Evolutionary conservation across 2,888 invertebrate species (phyloP).

Genomic region (Pinctada fucata): DNA sequence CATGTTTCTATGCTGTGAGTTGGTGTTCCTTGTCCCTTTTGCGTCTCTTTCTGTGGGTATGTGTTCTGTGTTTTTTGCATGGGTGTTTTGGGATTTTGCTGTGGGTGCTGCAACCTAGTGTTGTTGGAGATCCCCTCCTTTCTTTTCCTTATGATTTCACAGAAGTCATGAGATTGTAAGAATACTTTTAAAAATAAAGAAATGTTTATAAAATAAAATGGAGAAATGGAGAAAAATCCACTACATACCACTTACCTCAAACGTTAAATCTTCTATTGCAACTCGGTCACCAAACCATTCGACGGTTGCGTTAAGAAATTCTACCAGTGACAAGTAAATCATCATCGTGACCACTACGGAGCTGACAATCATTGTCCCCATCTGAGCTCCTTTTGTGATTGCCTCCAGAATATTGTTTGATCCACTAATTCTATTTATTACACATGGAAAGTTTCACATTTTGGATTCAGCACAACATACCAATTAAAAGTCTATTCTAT

Average conservation of each 20-base stretch:
- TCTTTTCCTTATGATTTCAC: too few species aligned
- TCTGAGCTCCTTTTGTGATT: conserved; percentile 18
- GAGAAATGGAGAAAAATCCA: too few species aligned
- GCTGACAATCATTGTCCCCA: conserved; percentile 24
- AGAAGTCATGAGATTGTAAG: too few species aligned
- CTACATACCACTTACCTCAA: conserved; percentile 21
- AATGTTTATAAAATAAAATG: too few species aligned
- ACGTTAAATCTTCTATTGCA: conserved; percentile 22
- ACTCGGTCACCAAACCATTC: conserved; percentile 40
- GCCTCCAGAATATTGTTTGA: conserved; percentile 33
- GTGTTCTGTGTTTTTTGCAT: too few species aligned
- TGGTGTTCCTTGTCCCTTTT: too few species aligned
- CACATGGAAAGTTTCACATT: neutral
- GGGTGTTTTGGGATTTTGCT: too few species aligned
- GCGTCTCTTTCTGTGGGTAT: too few species aligned
- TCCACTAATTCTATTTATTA: neutral
- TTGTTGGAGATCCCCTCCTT: too few species aligned
- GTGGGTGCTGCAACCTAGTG: too few species aligned
- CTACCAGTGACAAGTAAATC: conserved; percentile 37
- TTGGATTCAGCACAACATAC: neutral
- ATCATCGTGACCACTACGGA: conserved; percentile 17
- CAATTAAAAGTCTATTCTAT: neutral
- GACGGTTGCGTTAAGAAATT: conserved; percentile 43
- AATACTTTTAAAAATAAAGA: too few species aligned
- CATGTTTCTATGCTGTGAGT: too few species aligned